These are phyloP conservation scores for Hystrix cristata DNA, from an alignment of 2,113 vertebrate genomes.

Conservation along the genomic window DNA sequence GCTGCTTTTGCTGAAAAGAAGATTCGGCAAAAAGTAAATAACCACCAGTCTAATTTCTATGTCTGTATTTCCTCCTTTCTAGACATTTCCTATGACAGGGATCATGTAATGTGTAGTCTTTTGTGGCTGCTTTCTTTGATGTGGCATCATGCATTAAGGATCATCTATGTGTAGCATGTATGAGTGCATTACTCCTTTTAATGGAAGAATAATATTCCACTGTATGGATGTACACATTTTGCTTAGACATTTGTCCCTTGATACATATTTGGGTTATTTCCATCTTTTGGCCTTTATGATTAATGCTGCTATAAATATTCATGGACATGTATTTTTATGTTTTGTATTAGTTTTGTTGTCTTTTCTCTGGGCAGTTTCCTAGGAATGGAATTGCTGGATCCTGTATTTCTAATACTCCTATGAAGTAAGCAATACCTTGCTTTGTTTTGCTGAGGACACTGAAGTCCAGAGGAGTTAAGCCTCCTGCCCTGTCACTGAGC, in stretches of 20 bases:
- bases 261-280: background rate
- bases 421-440: background rate
- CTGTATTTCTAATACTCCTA: background rate
- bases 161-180: background rate
- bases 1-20: background rate
- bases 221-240: background rate
- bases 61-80: background rate
- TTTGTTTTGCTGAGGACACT: background rate
- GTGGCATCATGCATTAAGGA: background rate
- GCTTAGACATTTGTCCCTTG: background rate
- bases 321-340: background rate
- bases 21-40: background rate
- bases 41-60: background rate
- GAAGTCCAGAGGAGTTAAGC: background rate
- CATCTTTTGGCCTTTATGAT: background rate
- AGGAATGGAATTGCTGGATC: background rate
- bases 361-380: background rate
- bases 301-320: background rate
- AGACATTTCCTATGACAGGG: background rate
- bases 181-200: background rate
- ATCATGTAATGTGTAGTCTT: background rate
- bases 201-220: background rate
- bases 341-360: background rate
- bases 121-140: background rate
- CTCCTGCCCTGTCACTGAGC: background rate